Evolutionary conservation across 2,888 invertebrate species (phyloP), one percentile per base, ranked within the genome.

Genomic region (Callyntrura sp.): DNA sequence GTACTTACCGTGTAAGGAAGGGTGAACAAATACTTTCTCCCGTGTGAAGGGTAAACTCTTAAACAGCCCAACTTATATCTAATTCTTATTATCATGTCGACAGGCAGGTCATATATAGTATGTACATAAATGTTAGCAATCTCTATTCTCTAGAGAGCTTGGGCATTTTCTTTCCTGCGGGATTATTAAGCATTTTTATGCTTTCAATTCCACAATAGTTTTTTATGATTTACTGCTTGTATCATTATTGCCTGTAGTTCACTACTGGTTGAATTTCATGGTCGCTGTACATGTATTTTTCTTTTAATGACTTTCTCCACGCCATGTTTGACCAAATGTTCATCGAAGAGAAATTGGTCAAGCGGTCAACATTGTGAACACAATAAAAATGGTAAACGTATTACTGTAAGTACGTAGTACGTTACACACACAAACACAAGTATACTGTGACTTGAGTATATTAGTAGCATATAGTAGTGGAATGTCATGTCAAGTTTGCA

Each of bases 241-340:
- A 25, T 5, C 12, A 48, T 73, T 35, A 35, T 35, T 35, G n/a
- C n/a, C n/a, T n/a, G n/a, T n/a, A 35, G 70, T 70, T 43, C 14
- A 28, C 9, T 35, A 1, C 17, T 70, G 8, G 45, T 3, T 48
- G 65, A n/a, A 48, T n/a, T 55, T 25, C 11, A 14, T 79, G 45
- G 45, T 43, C 43, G 43, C 60, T n/a, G 60, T n/a, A n/a, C n/a
- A n/a, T 68, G n/a, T 43, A n/a, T 68, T 28, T 23, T 48, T 43
- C 20, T 43, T 35, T 23, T 60, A 45, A 81, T 62, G 57, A 45
- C 60, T 62, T 60, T 81, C 81, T 35, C 79, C 79, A 79, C 79
- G 60, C 60, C 60, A 79, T 2, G n/a, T 35, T 9, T 25, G 65
- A 9, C 1, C 8, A 65, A 51, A 70, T 70, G 70, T 45, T 68